Base-by-base conservation (phyloP, 2,888 invertebrate species). In the Cordilura impudica region DNA sequence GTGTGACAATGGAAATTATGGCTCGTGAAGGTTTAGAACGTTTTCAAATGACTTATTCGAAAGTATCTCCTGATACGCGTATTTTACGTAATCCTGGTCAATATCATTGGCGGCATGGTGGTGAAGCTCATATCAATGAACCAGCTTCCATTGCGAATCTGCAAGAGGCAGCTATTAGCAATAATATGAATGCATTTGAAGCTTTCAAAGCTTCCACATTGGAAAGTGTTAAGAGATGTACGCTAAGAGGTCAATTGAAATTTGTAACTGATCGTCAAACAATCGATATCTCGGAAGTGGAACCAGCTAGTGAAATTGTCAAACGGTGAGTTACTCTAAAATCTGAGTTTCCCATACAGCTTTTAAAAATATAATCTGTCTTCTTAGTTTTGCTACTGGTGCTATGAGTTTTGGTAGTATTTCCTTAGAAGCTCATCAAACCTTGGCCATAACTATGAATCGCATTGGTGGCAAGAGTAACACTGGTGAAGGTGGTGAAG, bases 391-490 rank as follows among this genome's bases (percentile, higher is more conserved):
- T 77, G 90, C 90, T 61, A 86, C 91, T 91, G 97, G 97, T 82
- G 98, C 98, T 1, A 98, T 98, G 98, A 97, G 97, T 84, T 98
- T 98, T 90, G 98, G 98, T 1, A 98, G 98, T 76, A 99, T 99
- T 85, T 98, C 98, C 0, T 91, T 97, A 85, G 99, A 99, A 90
- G 96, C 99, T 1, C 99, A 99, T 91, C 93, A 96, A 23, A 95
- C 98, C 0, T 91, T 99, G 29, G 99, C 99, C 0, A 92, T 97
- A 66, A 98, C 99, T 0, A 99, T 99, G 99, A 99, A 99, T 90
- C 93, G 95, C 83, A 94, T 98, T 84, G 97, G 97, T 2, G 99
- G 96, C 82, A 99, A 99, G 91, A 99, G 98, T 79, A 99, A 99
- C 90, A 99, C 99, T 0, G 99, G 99, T 21, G 99, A 99, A 91